Conservation (phyloP, 1,140 invertebrate genomes). For the Leptonema lineaticorne region DNA sequence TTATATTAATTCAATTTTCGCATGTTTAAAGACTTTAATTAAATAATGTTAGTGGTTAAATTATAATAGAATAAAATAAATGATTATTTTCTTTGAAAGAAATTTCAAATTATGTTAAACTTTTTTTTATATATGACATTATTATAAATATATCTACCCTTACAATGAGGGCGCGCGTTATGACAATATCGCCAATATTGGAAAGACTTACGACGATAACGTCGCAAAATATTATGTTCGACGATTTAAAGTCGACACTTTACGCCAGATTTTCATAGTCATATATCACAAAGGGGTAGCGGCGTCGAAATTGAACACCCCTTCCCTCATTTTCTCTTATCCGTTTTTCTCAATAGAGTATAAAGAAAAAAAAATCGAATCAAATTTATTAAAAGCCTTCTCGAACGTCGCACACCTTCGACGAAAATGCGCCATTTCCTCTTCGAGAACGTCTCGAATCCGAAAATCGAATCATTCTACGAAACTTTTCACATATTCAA, state of each 20-base stretch:
- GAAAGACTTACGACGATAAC: constrained; percentile 39
- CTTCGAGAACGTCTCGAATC: too few relatives aligned
- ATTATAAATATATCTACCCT: too few relatives aligned
- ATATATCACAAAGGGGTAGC: constrained; percentile 35
- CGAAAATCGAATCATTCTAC: constrained; percentile 9
- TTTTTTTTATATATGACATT: too few relatives aligned
- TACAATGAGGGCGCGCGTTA: neutral
- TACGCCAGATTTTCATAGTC: constrained; percentile 37
- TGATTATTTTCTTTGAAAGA: too few relatives aligned
- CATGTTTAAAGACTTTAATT: too few relatives aligned
- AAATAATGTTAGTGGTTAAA: too few relatives aligned
- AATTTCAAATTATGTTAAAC: too few relatives aligned
- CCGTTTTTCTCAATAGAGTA: too few relatives aligned
- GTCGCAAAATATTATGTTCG: constrained; percentile 35
- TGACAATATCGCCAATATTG: constrained; percentile 23
- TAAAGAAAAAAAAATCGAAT: too few relatives aligned
- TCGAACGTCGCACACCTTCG: neutral
- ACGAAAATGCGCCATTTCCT: neutral
- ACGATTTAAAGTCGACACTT: constrained; percentile 36
- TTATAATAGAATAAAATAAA: too few relatives aligned
- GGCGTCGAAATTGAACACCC: constrained; percentile 38
- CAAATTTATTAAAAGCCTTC: constrained; percentile 36
- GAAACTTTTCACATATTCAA: constrained; percentile 1
- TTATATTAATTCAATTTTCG: too few relatives aligned
- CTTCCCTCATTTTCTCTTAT: constrained; percentile 26